Base-by-base conservation (phyloP, 2,888 invertebrate species). In the Fragum fragum region DNA sequence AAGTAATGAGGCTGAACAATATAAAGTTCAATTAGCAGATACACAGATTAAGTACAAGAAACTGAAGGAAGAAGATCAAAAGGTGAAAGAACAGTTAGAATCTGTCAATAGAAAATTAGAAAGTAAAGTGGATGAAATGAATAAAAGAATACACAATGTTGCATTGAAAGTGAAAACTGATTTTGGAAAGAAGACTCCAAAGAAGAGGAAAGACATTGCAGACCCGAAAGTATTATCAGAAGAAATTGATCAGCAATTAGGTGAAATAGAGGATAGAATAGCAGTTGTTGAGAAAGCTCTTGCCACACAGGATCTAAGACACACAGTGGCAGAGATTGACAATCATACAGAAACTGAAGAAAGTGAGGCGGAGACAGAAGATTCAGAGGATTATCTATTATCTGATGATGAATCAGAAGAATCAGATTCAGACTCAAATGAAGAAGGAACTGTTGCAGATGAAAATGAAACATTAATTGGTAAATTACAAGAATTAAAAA, bases 61-160 rank as follows among this genome's bases (percentile, higher is more conserved):
- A 28, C 75, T 90, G 29, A 85, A 90, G 76, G 71, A 78, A 28
- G 88, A 88, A 57, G 89, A 91, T 71, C 74, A 76, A 52, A 81
- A 89, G 73, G 78, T 93, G 53, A 91, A 91, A 71, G 90, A 92
- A 80, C 85, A 91, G 91, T 95, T 97, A 91, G 96, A 96, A 81
- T 94, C 96, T 0, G 95, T 96, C 85, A 95, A 95, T 74, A 96
- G 96, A 77, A 95, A 96, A 79, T 96, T 96, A 74, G 88, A 92
- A 66, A 90, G 91, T 1, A 96, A 98, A 94, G 96, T 97, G 55
- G 96, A 96, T 84, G 95, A 97, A 90, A 97, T 98, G 96, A 97
- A 97, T 53, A 97, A 97, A 29, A 96, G 98, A 70, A 97, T 98
- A 79, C 96, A 98, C 92, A 97, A 98, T 93, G 95, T 98, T 39